Percentiles rank a stretch among this genome's conserved stretches.
These are phyloP conservation scores for Leptocoma aspasia DNA, from an alignment of 2,113 vertebrate species.

Conservation along the genomic window DNA sequence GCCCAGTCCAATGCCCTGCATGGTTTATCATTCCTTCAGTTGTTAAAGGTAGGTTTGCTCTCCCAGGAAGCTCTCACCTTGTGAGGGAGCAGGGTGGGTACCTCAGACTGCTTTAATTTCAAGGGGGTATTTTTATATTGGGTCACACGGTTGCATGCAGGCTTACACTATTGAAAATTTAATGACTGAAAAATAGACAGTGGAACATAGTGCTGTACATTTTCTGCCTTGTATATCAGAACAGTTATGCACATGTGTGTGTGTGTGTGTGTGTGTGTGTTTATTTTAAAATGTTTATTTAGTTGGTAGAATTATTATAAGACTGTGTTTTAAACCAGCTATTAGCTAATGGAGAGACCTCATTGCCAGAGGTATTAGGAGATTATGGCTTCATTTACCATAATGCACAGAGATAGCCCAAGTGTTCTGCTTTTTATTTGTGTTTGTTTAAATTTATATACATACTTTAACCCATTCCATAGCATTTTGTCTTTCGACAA, in stretches of 20 bases:
- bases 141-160: neutral
- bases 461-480: conserved; percentile 32
- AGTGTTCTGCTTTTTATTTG: conserved; percentile 40
- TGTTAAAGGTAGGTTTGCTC: conserved; percentile 73
- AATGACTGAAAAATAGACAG: conserved; percentile 28
- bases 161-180: neutral
- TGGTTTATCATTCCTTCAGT: conserved; percentile 52
- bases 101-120: neutral
- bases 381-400: conserved; percentile 45
- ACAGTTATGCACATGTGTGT: neutral
- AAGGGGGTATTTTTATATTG: neutral
- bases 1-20: neutral
- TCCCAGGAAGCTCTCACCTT: neutral
- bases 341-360: conserved; percentile 62
- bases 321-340: conserved; percentile 24
- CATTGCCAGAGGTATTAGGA: conserved; percentile 45
- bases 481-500: conserved; percentile 31
- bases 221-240: conserved; percentile 20
- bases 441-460: conserved; percentile 40
- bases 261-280: neutral
- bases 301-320: conserved; percentile 42
- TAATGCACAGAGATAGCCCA: conserved; percentile 37
- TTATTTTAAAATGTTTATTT: conserved; percentile 50
- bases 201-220: neutral
- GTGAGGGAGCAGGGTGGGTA: neutral